Evolutionary conservation across 2,113 vertebrate genomes (phyloP), one percentile per base, ranked within the genome.

Genomic region (Choloepus hoffmanni): DNA sequence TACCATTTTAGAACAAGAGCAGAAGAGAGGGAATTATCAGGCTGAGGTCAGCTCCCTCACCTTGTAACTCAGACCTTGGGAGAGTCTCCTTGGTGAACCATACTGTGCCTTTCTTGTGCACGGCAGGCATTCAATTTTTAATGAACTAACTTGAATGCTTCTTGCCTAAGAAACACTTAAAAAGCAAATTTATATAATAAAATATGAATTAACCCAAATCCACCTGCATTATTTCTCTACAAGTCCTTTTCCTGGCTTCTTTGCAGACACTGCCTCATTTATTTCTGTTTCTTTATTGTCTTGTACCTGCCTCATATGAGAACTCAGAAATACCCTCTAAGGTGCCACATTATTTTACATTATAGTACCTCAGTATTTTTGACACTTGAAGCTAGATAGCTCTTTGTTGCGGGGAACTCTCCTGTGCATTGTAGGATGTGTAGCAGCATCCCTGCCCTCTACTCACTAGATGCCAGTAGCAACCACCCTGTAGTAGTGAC

Each of bases 141-240:
- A 62, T 79, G 62, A 93, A 78, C 5, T 50, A 67, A 67, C 72
- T 92, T 94, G 24, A 76, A 30, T 77, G n/a, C 1, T 90, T 90
- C 55, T 85, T 65, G 12, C 19, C 40, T 90, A 76, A 92, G 53
- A 92, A 95, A 40, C 95, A 91, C 88, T 70, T 70, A 68, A 65
- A 86, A 96, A 68, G 26, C 16, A 72, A 93, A 90, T 93, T 77
- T 58, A 88, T 62, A 48, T 43, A 48, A 84, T 70, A 86, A 96
- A 92, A 79, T 85, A 36, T 30, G 5, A 30, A 88, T 90, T 81
- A 72, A 53, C 5, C 1, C 28, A 36, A 92, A 72, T 83, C 16
- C 9, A 85, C 45, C 11, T 55, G 6, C 23, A 70, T 77, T 4
- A 5, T 91, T 83, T 76, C 23, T 76, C 60, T 53, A 68, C 28